Evolutionary conservation across 2,888 invertebrate species (phyloP), one percentile per base, ranked within the genome.

Genomic region (Oegoconia quadripuncta): DNA sequence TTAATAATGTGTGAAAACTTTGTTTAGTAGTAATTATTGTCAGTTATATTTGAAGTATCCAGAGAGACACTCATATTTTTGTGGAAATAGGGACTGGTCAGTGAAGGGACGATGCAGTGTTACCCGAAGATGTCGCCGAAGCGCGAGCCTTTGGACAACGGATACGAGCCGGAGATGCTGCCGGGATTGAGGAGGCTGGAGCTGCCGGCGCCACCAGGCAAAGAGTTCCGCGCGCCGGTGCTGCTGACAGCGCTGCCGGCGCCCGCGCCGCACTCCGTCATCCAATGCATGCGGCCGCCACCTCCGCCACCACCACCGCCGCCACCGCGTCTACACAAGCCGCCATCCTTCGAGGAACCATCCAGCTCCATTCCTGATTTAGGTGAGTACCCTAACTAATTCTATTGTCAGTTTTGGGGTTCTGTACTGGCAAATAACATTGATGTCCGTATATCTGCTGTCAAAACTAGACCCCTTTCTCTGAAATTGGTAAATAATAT

Each of bases 311-410:
- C 89, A 12, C 90, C 90, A 27, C 86, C 88, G 9, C 88, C 78
- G 6, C 77, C 81, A 3, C 74, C 65, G 7, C 89, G 90, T 30
- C 87, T 87, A 58, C 78, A 82, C 70, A 86, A 83, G 55, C 84
- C 81, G 22, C 88, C 89, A 33, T 75, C 84, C 54, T 89, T 91
- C 73, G 95, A 95, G 82, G 95, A 95, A 75, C 95, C 95, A 8
- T 93, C 94, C 54, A 95, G 95, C 86, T 95, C 95, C 59, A 95
- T 95, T 76, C 95, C 95, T 51, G 95, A 95, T 89, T 89, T 95
- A 88, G 95, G 95, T 95, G 73, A 93, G 94, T 89, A n/a, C n/a
- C n/a, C n/a, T n/a, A n/a, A n/a, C n/a, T n/a, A n/a, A n/a, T n/a
- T n/a, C n/a, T n/a, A n/a, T n/a, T n/a, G n/a, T n/a, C n/a, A n/a